Base-by-base conservation (phyloP, 2,888 invertebrate genomes). In the Brachyopa scutellaris region DNA sequence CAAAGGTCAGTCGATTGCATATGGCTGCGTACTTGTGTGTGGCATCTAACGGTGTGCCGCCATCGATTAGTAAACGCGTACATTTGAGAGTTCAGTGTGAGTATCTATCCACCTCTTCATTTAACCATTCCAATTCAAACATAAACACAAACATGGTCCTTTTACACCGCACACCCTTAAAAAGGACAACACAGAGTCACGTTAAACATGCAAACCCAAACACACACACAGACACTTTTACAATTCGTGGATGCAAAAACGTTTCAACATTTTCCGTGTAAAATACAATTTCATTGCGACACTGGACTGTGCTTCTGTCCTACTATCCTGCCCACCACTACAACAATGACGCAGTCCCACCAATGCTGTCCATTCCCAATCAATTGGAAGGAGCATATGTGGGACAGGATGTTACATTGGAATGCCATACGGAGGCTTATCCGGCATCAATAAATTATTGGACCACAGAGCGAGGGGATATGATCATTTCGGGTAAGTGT, bases 1-100 rank as follows among this genome's bases (percentile, higher is more conserved):
- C 94, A 72, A 97, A 96, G 92, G 96, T 97, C 85, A 97, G 97
- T 86, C 93, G 97, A 49, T 93, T 97, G 82, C 97, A 97, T 90
- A 97, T 97, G 97, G 97, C 96, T 19, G 95, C 96, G 29, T 97
- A 97, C 91, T 92, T 97, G 82, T 97, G 97, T 91, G 97, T 97
- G 85, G 98, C 98, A 9, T 96, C 96, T 72, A 98, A 98, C 89
- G 96, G 97, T 70, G 97, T 98, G 26, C 96, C 97, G 23, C 97
- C 97, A 7, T 96, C 96, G 53, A 96, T 96, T 87, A 97, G 96
- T 91, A 95, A 96, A 90, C 92, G 95, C 85, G 95, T 97, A 69
- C 93, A 95, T 86, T 92, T 97, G 42, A 93, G 95, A 91, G 96
- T 96, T 64, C 95, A 95, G 91, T 95, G 95, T 95, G 92, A 95